Evolutionary conservation across 2,113 vertebrate species (phyloP), one percentile per base, ranked within the genome.

Genomic region (Phocoena sinus): DNA sequence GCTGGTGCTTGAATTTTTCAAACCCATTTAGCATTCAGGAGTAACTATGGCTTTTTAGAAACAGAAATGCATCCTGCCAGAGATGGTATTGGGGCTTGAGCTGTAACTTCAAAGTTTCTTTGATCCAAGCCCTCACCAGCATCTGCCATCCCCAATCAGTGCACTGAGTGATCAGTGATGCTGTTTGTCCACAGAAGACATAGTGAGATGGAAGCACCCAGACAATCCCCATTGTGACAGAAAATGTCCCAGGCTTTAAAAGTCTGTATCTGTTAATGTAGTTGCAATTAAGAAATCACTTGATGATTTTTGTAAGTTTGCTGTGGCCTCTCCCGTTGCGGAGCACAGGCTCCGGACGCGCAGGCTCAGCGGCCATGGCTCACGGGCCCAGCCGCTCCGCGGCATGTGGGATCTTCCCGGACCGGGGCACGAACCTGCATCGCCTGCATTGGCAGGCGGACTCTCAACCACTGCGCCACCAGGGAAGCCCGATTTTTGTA

Each of bases 21-120:
- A 95, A 44, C 13, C 67, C 41, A 74, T 85, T 97, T 97, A 94
- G 87, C 93, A 95, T 88, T 97, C 96, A 97, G 94, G 93, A 97
- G 96, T 74, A 33, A 91, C 94, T 10, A 6, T 83, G 62, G 53
- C 62, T 97, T 98, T 98, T 97, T 68, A 89, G 97, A 97, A 86
- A 94, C 81, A 93, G 91, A 97, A 97, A 97, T 25, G 10, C 20
- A 41, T 93, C 82, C 96, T 96, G 90, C 87, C 58, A 83, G 88
- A 60, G 41, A 96, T 97, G 28, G 87, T n/a, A 63, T 94, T 96
- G 95, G 94, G 86, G 56, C 95, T 94, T 31, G 62, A 94, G 81
- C 83, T 87, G 91, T 83, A 81, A 56, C 89, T 86, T 98, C 96
- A 82, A 98, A 95, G 97, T 84, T 93, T 71, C 91, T 94, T 94